These are phyloP conservation scores for Ramazzottius varieornatus DNA, from an alignment of 2,888 invertebrate species.

Conservation along the genomic window DNA sequence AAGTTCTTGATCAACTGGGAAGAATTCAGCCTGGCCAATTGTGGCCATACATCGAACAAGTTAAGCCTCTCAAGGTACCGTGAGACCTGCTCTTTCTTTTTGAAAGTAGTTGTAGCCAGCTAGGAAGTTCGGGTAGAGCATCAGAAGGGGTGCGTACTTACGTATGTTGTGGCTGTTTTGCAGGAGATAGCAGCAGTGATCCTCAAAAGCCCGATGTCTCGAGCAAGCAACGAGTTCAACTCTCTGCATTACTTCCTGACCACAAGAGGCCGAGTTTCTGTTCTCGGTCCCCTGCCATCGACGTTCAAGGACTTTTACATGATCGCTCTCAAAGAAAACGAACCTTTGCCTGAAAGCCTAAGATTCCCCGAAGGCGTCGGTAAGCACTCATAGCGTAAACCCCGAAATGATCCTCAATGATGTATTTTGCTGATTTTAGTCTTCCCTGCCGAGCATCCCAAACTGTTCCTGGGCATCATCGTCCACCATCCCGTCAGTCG, in stretches of 20 bases:
- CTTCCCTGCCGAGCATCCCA: background rate
- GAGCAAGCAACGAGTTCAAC: background rate
- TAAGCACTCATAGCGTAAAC: background rate
- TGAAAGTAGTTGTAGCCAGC: background rate
- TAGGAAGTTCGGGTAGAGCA: too few species aligned
- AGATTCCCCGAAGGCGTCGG: background rate
- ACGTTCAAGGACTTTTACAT: slow-evolving; percentile 2
- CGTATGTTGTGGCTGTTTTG: background rate
- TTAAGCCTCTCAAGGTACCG: background rate
- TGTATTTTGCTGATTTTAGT: background rate
- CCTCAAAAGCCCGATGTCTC: background rate
- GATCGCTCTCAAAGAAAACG: background rate
- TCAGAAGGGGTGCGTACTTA: too few species aligned
- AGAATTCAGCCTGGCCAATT: background rate
- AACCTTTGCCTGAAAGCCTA: background rate
- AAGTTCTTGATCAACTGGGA: background rate
- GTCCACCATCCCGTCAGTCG: background rate
- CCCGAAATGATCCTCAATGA: background rate
- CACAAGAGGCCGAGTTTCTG: background rate
- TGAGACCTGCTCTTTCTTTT: background rate
- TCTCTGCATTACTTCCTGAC: background rate
- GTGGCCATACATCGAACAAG: slow-evolving; percentile 2
- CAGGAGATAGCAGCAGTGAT: background rate
- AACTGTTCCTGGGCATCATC: background rate
- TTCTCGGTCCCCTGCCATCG: background rate